phyloP scores from a whole-genome alignment of 2,888 invertebrate genomes.

The Venustoraphidia nigricollis region DNA sequence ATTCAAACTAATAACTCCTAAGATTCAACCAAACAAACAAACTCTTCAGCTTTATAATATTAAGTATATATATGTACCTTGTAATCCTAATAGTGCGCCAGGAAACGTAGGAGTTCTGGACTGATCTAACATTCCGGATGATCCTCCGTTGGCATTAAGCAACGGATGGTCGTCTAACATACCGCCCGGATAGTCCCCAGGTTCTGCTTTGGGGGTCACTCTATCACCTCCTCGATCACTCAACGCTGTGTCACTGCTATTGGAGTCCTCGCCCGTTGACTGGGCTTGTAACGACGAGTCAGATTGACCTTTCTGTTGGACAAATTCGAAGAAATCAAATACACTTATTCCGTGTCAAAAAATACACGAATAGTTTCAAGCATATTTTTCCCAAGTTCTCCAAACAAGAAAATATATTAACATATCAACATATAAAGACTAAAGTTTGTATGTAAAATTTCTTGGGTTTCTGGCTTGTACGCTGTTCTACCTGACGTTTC shows the following conservation, averaged over 20 bases:
- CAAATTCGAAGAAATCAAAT: conserved; percentile 10
- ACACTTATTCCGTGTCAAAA: not conserved
- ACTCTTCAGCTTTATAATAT: no score
- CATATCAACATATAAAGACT: no score
- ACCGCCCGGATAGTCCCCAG: conserved; percentile 44
- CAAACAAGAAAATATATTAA: not conserved
- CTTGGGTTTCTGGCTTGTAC: no score
- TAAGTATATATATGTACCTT: conserved; percentile 37
- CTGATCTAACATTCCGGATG: conserved; percentile 39
- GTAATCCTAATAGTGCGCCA: conserved; percentile 62
- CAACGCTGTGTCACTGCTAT: conserved; percentile 68
- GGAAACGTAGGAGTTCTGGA: conserved; percentile 61
- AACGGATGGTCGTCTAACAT: conserved; percentile 45
- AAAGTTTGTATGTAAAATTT: no score
- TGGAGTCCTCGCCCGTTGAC: conserved; percentile 69
- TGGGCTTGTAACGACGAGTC: conserved; percentile 46
- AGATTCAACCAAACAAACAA: no score
- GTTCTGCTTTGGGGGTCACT: conserved; percentile 57
- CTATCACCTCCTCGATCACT: conserved; percentile 49
- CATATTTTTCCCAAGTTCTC: no score
- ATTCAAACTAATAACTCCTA: no score
- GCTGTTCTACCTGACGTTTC: no score
- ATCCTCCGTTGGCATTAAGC: conserved; percentile 40
- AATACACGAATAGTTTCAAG: not conserved
- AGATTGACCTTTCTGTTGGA: conserved; percentile 31